Base-by-base conservation (phyloP, 2,888 invertebrate genomes). In the Phasia obesa region DNA sequence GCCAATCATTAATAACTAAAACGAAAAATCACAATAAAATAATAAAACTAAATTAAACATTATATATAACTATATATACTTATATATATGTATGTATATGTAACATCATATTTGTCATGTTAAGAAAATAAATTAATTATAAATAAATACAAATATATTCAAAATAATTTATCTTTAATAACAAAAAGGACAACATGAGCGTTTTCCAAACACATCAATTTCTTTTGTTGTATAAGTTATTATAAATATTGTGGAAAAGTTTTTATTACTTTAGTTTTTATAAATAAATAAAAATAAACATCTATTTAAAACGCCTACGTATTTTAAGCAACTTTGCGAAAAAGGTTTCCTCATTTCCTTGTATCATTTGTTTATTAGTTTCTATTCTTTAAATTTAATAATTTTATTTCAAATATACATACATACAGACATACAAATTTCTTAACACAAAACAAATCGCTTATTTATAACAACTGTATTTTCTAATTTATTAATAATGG, bases 21-120 rank as follows among this genome's bases (percentile, higher is more conserved):
- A 65, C 25, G 49, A 21, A 76, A 47, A 42, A 69, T 77, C 60
- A 62, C 38, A 11, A 51, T 31, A 25, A 73, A 80, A 67, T 35
- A 79, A 81, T 64, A 82, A 65, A 59, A 47, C 4, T 60, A 74
- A 51, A 27, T 49, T n/a, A 51, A 78, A 60, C 19, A 42, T 42
- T 17, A 51, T 35, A 71, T 65, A 65, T 11, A 60, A 62, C 27
- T 27, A 64, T 62, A 62, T 73, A 67, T 38, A 67, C 2, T 23
- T 31, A 38, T 23, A 69, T 25, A 69, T 42, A 69, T 69, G 57
- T 70, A n/a, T n/a, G n/a, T n/a, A n/a, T n/a, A n/a, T n/a, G n/a
- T n/a, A n/a, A n/a, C 60, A 55, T 76, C 79, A 79, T 77, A 67
- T 73, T 69, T 78, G 69, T 81, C 78, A 79, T 85, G 84, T 85